Evolutionary conservation across 2,888 invertebrate species (phyloP), one percentile per base, ranked within the genome.

Genomic region (Girardia tigrina): DNA sequence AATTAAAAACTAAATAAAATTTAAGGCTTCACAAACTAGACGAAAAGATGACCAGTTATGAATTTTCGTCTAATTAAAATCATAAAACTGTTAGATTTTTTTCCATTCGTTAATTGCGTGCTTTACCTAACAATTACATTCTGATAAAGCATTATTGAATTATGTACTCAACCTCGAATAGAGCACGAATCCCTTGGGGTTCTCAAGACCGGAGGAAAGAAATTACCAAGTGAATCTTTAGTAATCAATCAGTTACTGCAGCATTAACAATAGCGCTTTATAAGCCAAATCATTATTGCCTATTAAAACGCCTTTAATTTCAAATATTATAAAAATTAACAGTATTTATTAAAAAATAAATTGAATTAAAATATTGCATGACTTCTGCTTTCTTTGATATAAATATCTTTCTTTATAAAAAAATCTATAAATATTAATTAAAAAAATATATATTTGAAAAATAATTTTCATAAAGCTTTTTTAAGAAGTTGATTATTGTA

Each of bases 191-290:
- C 56, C 23, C 56, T 23, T 4, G 56, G 56, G 56, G 23, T 56
- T 56, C 56, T 56, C 20, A 56, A 56, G n/a, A n/a, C n/a, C 56
- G 23, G 56, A n/a, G n/a, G 23, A 56, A 12, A 56, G n/a, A 56
- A 56, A 56, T 56, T 23, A 56, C n/a, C 56, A 56, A 56, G 56
- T 56, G n/a, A 56, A 56, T 8, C 56, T 56, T 56, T 56, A 4
- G 56, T 56, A 56, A 56, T 56, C 56, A 56, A 56, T n/a, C 56
- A 56, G 56, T 56, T 56, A 56, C n/a, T 56, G 56, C n/a, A 56
- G 56, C 56, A 56, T 56, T 56, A 56, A 56, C 56, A 56, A 56
- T 56, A 20, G 56, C 56, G 56, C 56, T 8, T 56, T 56, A 20
- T 56, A 12, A 56, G 56, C 56, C 56, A 56, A 56, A 56, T 56